Evolutionary conservation across 2,113 vertebrate genomes (phyloP), one percentile per base, ranked within the genome.

Genomic region (Chascanopsetta lugubris): DNA sequence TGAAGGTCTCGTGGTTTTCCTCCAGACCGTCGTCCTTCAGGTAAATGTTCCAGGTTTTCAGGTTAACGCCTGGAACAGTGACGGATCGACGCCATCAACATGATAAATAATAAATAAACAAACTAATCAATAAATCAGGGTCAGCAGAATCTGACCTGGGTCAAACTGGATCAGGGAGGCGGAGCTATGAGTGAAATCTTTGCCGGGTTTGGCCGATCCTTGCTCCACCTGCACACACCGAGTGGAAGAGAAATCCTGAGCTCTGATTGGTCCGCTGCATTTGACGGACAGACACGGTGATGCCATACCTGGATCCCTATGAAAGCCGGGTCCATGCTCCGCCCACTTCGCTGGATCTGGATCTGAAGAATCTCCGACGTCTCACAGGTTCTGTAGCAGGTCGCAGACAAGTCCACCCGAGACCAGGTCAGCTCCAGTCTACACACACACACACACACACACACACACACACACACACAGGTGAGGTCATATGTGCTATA

Each of bases 1-100:
- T 85, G 70, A 95, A 87, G n/a, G 80, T 79, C 85, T 94, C 90
- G 29, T 87, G 69, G 61, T 92, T 94, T 72, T 94, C 92, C 86
- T 95, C 93, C 72, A 93, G 84, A 6, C 91, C 86, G 11, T 95
- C 91, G 3, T 93, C 87, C 2, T 86, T 85, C 67, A 89, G 58
- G 67, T 89, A 86, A 46, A 94, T 76, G 76, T 85, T 92, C 92
- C 73, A 84, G 22, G 85, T 83, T 80, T 95, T 95, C 64, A 91
- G 34, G 18, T 74, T 89, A 69, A 95, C 94, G 51, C 93, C 94
- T 95, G 62, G 69, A 55, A 20, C 34, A 17, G 12, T 38, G 38
- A 42, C 7, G 3, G 17, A 42, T 42, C 15, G 38, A 42, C n/a
- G 8, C n/a, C 6, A 38, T 38, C 8, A 2, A 36, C 13, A 15